Evolutionary conservation across 2,113 vertebrate genomes (phyloP), one percentile per base, ranked within the genome.

Genomic region (Natator depressus): DNA sequence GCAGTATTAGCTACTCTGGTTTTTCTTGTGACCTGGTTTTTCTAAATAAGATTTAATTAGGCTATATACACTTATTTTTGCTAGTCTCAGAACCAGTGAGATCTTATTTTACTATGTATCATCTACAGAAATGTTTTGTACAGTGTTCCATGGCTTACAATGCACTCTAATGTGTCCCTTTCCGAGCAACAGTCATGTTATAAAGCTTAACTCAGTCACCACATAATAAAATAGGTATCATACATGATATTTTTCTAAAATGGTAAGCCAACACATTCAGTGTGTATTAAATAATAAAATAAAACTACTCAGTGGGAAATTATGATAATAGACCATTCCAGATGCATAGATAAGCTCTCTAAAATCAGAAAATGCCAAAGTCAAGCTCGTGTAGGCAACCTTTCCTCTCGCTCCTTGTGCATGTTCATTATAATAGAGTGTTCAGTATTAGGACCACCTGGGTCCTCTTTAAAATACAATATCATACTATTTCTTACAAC

Each of bases 81-180:
- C 88, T 92, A 95, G 96, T 92, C 88, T 96, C 90, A 88, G 85
- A 93, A 95, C 90, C 95, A 95, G 72, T 92, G 95, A 92, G 57
- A 72, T 88, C 92, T 93, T 95, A 89, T 27, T 78, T 69, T 96
- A 95, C 81, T 53, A 95, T 88, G 87, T 80, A 85, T 47, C 75
- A 78, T 92, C 46, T 65, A 91, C 87, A 92, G 93, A 95, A 96
- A 0, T 93, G 85, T 95, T 96, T 94, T 96, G 42, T 88, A 87
- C 86, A 95, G 96, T 89, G 83, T 93, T 91, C 87, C 1, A 1
- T 0, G 0, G 85, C 88, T 94, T 84, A 80, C 89, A 95, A 82
- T 84, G 95, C 91, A 94, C 92, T 88, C 91, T 86, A 92, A 51
- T 96, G 92, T 94, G 94, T 90, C 82, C 87, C 75, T 83, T 95